Conservation (phyloP, 2,888 invertebrate genomes). For the Hoplodrina ambigua region DNA sequence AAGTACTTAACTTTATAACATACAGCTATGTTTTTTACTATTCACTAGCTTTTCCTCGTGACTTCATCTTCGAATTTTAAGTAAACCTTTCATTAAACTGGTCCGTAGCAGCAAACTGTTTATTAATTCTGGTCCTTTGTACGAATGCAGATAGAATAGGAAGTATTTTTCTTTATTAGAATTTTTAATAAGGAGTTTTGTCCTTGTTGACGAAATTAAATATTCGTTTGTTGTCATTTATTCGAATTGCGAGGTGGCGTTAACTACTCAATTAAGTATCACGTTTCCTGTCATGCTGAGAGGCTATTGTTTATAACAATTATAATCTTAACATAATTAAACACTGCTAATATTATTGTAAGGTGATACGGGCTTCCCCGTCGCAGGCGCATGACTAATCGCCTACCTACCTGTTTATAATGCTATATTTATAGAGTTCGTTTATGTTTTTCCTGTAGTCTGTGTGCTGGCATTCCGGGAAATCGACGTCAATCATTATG, state of each 20-base stretch:
- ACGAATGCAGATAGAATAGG: too few species aligned
- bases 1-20: constrained; percentile 24
- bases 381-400: constrained; percentile 48
- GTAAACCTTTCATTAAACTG: not conserved
- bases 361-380: constrained; percentile 62
- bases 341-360: constrained; percentile 49
- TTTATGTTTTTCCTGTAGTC: constrained; percentile 48
- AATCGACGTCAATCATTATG: constrained; percentile 16
- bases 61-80: not conserved
- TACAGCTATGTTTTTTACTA: not conserved
- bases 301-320: constrained; percentile 40
- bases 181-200: not conserved
- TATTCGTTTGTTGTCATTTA: not conserved
- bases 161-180: not conserved
- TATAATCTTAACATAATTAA: constrained; percentile 43
- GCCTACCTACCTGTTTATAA: constrained; percentile 48
- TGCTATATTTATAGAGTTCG: constrained; percentile 47
- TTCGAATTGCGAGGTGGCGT: not conserved
- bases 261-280: constrained; percentile 8
- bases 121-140: not conserved
- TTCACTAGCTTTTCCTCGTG: not conserved
- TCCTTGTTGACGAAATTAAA: not conserved
- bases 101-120: not conserved
- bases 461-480: constrained; percentile 23
- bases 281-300: constrained; percentile 21